Conservation (phyloP, 2,888 invertebrate genomes). For the Pegoplata infirma region DNA sequence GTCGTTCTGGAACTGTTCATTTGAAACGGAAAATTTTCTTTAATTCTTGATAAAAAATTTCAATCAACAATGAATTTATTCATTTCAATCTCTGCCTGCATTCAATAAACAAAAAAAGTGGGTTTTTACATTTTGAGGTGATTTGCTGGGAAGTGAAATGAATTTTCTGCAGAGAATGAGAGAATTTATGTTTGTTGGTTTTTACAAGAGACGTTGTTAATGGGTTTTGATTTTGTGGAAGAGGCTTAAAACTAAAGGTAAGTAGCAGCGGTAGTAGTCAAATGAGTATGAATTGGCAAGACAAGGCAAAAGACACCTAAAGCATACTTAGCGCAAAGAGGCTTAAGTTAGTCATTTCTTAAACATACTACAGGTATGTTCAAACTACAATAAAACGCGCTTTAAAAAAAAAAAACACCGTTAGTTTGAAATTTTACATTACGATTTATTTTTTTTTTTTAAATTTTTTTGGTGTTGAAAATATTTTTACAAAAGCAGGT, state of each 20-base stretch:
- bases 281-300: conserved; percentile 49
- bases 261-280: too few species aligned
- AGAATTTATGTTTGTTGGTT: neutral
- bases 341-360: conserved; percentile 51
- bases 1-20: too few species aligned
- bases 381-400: conserved; percentile 10
- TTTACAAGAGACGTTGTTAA: conserved; percentile 8
- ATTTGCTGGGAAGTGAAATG: neutral
- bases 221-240: conserved; percentile 15
- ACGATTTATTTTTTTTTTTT: too few species aligned
- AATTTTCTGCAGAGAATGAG: neutral
- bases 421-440: neutral
- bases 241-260: neutral
- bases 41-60: too few species aligned
- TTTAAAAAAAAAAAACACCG: neutral
- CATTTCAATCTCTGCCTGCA: neutral
- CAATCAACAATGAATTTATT: neutral
- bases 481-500: conserved; percentile 20
- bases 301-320: conserved; percentile 39
- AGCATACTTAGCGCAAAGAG: conserved; percentile 16
- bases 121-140: neutral
- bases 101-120: neutral
- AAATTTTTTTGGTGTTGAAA: neutral
- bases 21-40: too few species aligned
- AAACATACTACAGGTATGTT: conserved; percentile 48